Conservation (phyloP, 2,113 vertebrate species). For the Mormyrus lacerda region DNA sequence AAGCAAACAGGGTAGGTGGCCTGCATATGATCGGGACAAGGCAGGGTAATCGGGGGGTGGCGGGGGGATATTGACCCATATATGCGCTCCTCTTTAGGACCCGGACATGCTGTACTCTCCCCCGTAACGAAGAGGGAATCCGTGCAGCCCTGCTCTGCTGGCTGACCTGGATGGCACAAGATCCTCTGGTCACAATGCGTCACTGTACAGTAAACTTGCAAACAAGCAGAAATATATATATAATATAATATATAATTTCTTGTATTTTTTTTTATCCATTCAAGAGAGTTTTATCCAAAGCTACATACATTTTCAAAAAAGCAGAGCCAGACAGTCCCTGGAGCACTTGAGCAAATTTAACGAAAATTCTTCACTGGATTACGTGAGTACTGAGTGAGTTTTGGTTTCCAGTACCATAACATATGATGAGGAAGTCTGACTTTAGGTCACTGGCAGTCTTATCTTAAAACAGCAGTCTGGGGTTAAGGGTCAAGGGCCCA, state of each 20-base stretch:
- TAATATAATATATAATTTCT: not conserved
- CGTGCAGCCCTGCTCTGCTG: not conserved
- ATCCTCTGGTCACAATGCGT: not conserved
- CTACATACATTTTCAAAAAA: not conserved
- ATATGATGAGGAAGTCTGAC: not conserved
- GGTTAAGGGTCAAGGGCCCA: not conserved
- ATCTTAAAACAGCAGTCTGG: not conserved
- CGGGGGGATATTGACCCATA: conserved; percentile 35
- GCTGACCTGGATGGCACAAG: not conserved
- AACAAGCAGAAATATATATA: not conserved
- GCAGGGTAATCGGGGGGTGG: conserved; percentile 12
- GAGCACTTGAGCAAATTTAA: not conserved
- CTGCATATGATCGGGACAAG: conserved; percentile 21
- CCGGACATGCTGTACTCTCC: conserved; percentile 51
- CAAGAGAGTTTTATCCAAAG: not conserved
- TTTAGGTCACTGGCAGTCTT: not conserved
- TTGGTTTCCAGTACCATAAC: not conserved
- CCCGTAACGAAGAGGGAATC: not conserved
- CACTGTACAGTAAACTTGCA: not conserved
- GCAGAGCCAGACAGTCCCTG: not conserved
- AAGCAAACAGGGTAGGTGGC: conserved; percentile 21
- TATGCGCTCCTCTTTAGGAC: conserved; percentile 38
- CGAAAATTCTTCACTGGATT: not conserved
- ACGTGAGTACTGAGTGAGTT: not conserved
- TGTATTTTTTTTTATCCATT: not conserved